phyloP scores from a whole-genome alignment of 2,888 invertebrate species.

The Timandra comae region DNA sequence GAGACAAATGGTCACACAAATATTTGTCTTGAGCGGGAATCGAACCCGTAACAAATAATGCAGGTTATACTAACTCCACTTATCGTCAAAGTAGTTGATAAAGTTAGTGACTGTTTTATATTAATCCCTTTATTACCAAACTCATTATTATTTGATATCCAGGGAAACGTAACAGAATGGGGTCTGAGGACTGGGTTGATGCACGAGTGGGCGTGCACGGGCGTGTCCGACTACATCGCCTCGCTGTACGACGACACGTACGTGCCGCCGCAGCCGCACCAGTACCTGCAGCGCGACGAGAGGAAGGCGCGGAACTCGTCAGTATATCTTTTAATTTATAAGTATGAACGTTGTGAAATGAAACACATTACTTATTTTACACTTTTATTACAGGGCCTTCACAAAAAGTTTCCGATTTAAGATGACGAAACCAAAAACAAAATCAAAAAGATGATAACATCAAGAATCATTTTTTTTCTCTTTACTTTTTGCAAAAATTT shows the following conservation, averaged over 20 bases:
- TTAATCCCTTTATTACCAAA: neutral
- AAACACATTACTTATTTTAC: conserved; percentile 29
- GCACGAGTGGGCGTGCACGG: conserved; percentile 67
- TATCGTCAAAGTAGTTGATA: neutral
- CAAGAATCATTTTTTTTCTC: conserved; percentile 67
- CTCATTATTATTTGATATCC: neutral
- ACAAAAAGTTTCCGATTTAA: conserved; percentile 68
- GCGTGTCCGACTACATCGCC: conserved; percentile 56
- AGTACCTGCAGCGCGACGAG: conserved; percentile 48
- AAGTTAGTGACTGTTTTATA: neutral
- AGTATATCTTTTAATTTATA: conserved; percentile 20
- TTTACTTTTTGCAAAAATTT: conserved; percentile 58
- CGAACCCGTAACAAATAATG: too few species aligned
- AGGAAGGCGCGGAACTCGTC: conserved; percentile 54
- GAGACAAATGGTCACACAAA: too few species aligned
- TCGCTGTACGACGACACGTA: conserved; percentile 58
- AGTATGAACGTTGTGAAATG: neutral
- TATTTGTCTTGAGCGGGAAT: too few species aligned
- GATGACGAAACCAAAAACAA: conserved; percentile 73
- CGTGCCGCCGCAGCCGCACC: conserved; percentile 46
- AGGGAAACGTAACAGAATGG: conserved; percentile 71
- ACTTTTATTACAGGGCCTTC: conserved; percentile 68
- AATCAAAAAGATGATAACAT: conserved; percentile 74
- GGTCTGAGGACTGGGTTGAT: conserved; percentile 53
- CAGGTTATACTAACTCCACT: neutral